Base-by-base conservation (phyloP, 1,140 invertebrate genomes). In the Plectrocnemia conspersa region DNA sequence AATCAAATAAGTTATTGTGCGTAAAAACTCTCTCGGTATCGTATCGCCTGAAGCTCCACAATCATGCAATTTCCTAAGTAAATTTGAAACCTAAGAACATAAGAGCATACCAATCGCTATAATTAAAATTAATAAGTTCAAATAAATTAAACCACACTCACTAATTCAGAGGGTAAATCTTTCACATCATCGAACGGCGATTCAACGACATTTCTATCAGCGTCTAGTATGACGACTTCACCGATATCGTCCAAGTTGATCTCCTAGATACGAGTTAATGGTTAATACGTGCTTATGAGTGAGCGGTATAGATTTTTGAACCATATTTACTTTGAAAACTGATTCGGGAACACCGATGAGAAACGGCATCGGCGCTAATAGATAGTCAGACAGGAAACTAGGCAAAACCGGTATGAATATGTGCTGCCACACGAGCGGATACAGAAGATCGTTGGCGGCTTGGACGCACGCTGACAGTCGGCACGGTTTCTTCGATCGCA, bases 341-440 rank as follows among this genome's bases (percentile, higher is more conserved):
- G 79, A 74, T 44, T 84, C 76, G 58, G 92, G 92, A 29, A 97
- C 89, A 42, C 95, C 94, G 66, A 97, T 95, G 7, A 97, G 75
- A 77, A 90, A 97, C 52, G 93, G 93, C 91, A 96, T 96, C 0
- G 92, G 93, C 6, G 93, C 92, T 59, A 86, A 76, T 56, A 97
- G 76, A 75, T 96, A 96, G 73, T 97, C 93, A 52, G 90, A 83
- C 27, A 97, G 79, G 62, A 85, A 82, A 63, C 83, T 77, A 13
- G 94, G 93, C 57, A 98, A 69, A 58, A 96, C 86, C 22, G 95
- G 93, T 70, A 98, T 97, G 67, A 91, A 97, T 65, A 98, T 92
- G 66, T 97, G 93, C 70, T 98, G 94, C 94, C 95, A 98, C 61
- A 88, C 86, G 92, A 98, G 96, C 3, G 95, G 95, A 74, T 96